Percentiles rank a stretch among this genome's conserved stretches.
These are phyloP conservation scores for Hydrolagus affinis DNA, from an alignment of 2,113 vertebrate genomes.

Conservation along the genomic window DNA sequence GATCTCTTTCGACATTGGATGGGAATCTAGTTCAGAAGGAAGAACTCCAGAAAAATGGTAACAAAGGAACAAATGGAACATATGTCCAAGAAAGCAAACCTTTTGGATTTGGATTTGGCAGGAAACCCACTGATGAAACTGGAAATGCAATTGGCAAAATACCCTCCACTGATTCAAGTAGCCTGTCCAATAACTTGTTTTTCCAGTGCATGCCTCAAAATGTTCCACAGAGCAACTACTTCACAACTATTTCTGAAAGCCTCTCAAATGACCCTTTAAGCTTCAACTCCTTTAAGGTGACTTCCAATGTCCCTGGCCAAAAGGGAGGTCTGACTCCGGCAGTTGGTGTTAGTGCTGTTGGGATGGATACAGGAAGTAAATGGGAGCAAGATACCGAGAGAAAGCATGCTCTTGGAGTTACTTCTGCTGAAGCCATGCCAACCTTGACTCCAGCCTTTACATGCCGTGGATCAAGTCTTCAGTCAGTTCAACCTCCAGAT, in stretches of 20 bases:
- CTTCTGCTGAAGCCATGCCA: constrained; percentile 59
- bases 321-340: constrained; percentile 36
- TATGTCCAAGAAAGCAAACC: constrained; percentile 64
- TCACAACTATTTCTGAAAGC: constrained; percentile 78
- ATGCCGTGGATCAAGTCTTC: constrained; percentile 52
- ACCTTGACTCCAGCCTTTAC: constrained; percentile 76
- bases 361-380: constrained; percentile 47
- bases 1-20: neutral
- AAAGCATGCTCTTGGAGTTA: constrained; percentile 1
- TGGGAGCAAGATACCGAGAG: constrained; percentile 21
- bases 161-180: neutral
- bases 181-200: constrained; percentile 84
- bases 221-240: constrained; percentile 76
- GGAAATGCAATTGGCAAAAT: constrained; percentile 60
- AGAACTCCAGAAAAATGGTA: constrained; percentile 24
- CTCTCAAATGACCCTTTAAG: constrained; percentile 68
- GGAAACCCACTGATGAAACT: constrained; percentile 56
- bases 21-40: constrained; percentile 1
- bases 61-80: constrained; percentile 61
- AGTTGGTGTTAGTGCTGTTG: neutral
- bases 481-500: constrained; percentile 71
- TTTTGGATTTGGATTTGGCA: constrained; percentile 77
- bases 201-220: constrained; percentile 95
- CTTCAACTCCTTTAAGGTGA: constrained; percentile 58
- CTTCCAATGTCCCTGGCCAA: constrained; percentile 40